phyloP scores from a whole-genome alignment of 2,797 vertebrate species.

The Brachyrhaphis roseni region DNA sequence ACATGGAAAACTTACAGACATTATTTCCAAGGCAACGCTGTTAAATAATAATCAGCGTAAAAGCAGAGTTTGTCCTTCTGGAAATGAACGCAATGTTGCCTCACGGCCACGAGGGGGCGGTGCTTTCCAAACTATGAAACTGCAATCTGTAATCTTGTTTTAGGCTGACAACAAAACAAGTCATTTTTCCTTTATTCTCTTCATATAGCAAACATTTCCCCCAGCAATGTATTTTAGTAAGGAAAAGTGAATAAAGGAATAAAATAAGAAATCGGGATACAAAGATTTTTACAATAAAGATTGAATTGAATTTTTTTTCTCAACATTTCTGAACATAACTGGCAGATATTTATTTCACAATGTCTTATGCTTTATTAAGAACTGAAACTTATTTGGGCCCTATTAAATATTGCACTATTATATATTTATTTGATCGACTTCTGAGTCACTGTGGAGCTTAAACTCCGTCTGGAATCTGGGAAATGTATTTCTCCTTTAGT shows the following conservation, averaged over 20 bases:
- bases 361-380: not conserved
- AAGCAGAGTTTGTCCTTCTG: not conserved
- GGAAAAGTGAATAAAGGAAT: not conserved
- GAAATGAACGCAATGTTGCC: not conserved
- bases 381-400: not conserved
- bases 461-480: not conserved
- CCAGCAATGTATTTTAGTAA: not conserved
- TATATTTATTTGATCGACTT: slow-evolving; percentile 5
- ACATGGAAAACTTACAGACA: not conserved
- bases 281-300: not conserved
- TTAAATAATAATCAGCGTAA: not conserved
- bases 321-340: not conserved
- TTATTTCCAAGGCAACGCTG: not conserved
- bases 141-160: not conserved
- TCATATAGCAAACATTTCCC: not conserved
- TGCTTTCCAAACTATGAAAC: not conserved
- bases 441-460: not conserved
- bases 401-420: not conserved
- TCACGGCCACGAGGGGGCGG: not conserved
- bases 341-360: not conserved
- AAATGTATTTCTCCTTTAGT: not conserved
- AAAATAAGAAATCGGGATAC: not conserved
- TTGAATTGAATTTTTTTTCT: not conserved
- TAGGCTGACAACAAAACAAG: not conserved
- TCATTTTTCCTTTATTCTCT: not conserved